Evolutionary conservation across 1,140 invertebrate species (phyloP).

Genomic region (Dreissena polymorpha): DNA sequence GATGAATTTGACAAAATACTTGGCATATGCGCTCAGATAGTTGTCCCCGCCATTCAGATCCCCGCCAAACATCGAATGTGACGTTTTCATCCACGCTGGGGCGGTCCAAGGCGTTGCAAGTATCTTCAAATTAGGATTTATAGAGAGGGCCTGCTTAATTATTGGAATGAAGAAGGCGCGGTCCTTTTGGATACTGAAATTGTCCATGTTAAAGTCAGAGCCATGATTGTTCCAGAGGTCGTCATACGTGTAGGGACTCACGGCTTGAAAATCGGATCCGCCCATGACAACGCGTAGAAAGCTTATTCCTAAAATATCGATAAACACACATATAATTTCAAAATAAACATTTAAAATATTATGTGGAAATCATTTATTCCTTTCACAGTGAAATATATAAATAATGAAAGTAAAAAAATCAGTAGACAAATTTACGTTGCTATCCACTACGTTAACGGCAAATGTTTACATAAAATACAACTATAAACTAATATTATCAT

Average conservation of each 20-base stretch:
- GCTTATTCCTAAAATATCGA: conserved; percentile 50
- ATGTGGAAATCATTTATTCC: too few species aligned
- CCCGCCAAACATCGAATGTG: conserved; percentile 56
- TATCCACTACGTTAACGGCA: too few species aligned
- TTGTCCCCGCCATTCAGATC: conserved; percentile 48
- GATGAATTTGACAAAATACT: conserved; percentile 63
- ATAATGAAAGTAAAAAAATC: too few species aligned
- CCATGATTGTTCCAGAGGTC: conserved; percentile 35
- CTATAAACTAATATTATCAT: too few species aligned
- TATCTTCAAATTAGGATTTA: conserved; percentile 63
- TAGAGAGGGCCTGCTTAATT: conserved; percentile 57
- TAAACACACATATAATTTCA: too few species aligned
- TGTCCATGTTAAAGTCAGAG: conserved; percentile 58
- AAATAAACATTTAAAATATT: not conserved
- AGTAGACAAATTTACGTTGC: too few species aligned
- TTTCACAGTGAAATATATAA: too few species aligned
- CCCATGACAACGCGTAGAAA: conserved; percentile 63
- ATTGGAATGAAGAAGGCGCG: conserved; percentile 61
- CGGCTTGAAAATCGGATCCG: conserved; percentile 59
- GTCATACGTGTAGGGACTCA: conserved; percentile 59
- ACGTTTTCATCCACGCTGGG: conserved; percentile 68
- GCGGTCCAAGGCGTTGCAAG: conserved; percentile 65
- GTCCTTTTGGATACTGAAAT: conserved; percentile 65
- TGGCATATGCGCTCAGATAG: conserved; percentile 56
- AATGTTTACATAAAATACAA: too few species aligned